Evolutionary conservation across 1,140 invertebrate genomes (phyloP), one percentile per base, ranked within the genome.

Genomic region (Drosophila malerkotliana): DNA sequence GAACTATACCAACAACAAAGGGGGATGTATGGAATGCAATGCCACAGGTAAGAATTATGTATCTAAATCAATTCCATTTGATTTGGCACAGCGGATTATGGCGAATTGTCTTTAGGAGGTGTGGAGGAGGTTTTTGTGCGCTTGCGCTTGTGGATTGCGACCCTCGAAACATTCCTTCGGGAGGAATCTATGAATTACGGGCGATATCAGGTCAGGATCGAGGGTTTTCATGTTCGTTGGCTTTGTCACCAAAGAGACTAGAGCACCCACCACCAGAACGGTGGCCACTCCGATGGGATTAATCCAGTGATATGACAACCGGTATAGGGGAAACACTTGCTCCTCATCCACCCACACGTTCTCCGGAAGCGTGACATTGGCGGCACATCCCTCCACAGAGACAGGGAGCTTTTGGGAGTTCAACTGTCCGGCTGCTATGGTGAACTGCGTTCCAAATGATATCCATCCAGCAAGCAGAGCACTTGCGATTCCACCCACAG

Each of bases 231-330:
- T 92, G 91, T 95, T 92, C n/a, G 92, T 92, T 3, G 93, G 91
- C 45, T 95, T 95, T 26, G 95, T 96, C n/a, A 95, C 44, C 72
- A 94, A 94, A 58, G 95, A 95, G 4, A 95, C 93, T 10, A 95
- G 69, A 3, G 94, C 90, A 3, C 96, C 96, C 1, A 96, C 93
- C 2, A 94, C 62, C 15, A 96, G 84, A 0, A 95, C 94, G 0
- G 94, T 93, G 2, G 93, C 58, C 8, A 93, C 92, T 4, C 95
- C 96, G 63, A 94, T 93, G 28, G 95, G 95, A 54, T 96, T 95
- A 81, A 97, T 96, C 95, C 96, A 96, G 79, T 95, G 94, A 80
- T 95, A 96, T 1, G 95, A 96, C 24, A 96, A 78, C 14, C 94
- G 93, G 91, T 96, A 96, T 24, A 96, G 84, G 1, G 95, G 94